Percentiles rank a stretch among this genome's conserved stretches.
These are phyloP conservation scores for Antheraea pernyi DNA, from an alignment of 1,140 invertebrate species.

Conservation along the genomic window DNA sequence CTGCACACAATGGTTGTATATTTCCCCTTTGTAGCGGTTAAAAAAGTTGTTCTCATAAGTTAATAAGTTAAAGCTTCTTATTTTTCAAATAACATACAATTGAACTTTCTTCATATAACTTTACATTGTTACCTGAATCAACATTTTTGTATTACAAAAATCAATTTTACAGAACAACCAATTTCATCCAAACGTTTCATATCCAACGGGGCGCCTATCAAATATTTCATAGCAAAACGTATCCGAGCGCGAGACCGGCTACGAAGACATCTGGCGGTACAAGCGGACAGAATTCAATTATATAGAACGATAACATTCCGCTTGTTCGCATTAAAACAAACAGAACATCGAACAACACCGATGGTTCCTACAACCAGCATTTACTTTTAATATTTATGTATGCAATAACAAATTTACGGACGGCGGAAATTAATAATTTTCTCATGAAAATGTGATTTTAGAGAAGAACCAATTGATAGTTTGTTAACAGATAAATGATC, in stretches of 20 bases:
- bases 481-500: too few relatives aligned
- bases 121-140: neutral
- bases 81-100: too few relatives aligned
- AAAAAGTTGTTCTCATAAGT: too few relatives aligned
- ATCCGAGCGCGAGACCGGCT: conserved; percentile 13
- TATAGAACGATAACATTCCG: conserved; percentile 30
- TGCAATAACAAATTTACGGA: neutral
- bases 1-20: too few relatives aligned
- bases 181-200: conserved; percentile 13
- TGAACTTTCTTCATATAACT: neutral
- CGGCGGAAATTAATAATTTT: neutral
- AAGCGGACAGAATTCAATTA: conserved; percentile 32
- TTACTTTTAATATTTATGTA: conserved; percentile 8
- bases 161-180: conserved; percentile 12
- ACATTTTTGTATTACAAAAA: conserved; percentile 12
- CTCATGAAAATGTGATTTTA: too few relatives aligned
- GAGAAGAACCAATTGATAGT: too few relatives aligned
- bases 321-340: conserved; percentile 30
- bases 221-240: conserved; percentile 32
- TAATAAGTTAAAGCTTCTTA: too few relatives aligned
- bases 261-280: conserved; percentile 30
- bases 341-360: conserved; percentile 19
- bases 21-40: too few relatives aligned
- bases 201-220: conserved; percentile 28
- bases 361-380: conserved; percentile 20